A percentile compares a stretch with the other conserved stretches of the same genome.
phyloP scores from a whole-genome alignment of 1,140 invertebrate genomes.

The Hyposmocoma kahamanoa region DNA sequence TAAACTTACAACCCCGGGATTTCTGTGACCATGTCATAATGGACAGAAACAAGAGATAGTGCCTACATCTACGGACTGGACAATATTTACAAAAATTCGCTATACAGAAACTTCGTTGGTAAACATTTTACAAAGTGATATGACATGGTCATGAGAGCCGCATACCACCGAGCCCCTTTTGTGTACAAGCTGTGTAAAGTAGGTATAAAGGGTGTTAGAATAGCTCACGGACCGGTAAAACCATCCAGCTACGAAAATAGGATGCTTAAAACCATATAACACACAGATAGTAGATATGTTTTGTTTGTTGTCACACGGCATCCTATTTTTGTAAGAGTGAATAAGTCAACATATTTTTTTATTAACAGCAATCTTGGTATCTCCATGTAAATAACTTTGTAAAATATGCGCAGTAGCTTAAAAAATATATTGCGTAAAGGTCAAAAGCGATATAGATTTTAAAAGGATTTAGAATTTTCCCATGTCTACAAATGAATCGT shows the following conservation, averaged over 20 bases:
- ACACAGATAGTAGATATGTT: too few relatives aligned
- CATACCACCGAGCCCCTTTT: constrained; percentile 59
- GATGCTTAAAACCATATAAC: constrained; percentile 9
- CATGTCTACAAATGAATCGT: constrained; percentile 66
- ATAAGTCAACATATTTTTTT: constrained; percentile 1
- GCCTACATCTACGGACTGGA: constrained; percentile 8
- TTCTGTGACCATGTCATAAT: constrained; percentile 62
- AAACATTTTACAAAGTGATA: constrained; percentile 25
- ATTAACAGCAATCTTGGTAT: not conserved
- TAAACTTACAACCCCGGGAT: constrained; percentile 68
- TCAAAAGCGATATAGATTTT: too few relatives aligned
- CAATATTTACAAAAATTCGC: constrained; percentile 44
- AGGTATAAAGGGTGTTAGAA: constrained; percentile 42
- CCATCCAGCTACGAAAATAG: constrained; percentile 9
- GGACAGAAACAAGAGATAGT: not conserved
- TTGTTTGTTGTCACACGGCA: too few relatives aligned
- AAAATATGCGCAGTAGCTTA: constrained; percentile 17
- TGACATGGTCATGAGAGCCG: constrained; percentile 63
- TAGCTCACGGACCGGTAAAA: constrained; percentile 48
- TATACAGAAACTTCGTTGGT: too few relatives aligned
- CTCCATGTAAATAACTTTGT: not conserved
- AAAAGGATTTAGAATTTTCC: constrained; percentile 49
- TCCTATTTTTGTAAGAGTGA: not conserved
- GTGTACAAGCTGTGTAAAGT: constrained; percentile 55
- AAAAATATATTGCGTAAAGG: constrained; percentile 9